Percentiles rank a stretch among this genome's conserved stretches.
phyloP scores from a whole-genome alignment of 2,797 vertebrate genomes.

The Oophaga sylvatica region DNA sequence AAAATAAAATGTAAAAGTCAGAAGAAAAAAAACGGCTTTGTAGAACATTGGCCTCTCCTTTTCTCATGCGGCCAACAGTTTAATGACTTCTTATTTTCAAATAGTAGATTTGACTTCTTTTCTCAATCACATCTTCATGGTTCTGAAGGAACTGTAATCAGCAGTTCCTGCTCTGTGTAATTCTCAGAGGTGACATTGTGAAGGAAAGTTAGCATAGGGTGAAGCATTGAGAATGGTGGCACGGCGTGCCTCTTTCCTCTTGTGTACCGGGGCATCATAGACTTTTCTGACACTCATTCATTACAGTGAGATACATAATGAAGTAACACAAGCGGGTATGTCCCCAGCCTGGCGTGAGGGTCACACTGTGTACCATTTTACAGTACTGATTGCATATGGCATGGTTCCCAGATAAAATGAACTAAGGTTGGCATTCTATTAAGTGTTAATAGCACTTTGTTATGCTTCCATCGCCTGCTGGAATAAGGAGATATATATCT shows the following conservation, averaged over 20 bases:
- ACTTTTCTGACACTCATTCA: background rate
- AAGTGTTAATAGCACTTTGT: slow-evolving; percentile 39
- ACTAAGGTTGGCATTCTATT: slow-evolving; percentile 45
- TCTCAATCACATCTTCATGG: background rate
- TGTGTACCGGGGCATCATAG: background rate
- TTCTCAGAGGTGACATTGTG: slow-evolving; percentile 16
- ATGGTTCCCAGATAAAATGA: slow-evolving; percentile 39
- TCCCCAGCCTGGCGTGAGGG: slow-evolving; percentile 12
- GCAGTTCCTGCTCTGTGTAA: background rate
- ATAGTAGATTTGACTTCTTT: slow-evolving; percentile 13
- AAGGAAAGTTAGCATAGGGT: slow-evolving; percentile 9
- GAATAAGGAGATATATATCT: slow-evolving; percentile 27
- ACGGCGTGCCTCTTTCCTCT: background rate
- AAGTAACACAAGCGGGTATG: slow-evolving; percentile 32
- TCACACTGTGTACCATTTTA: slow-evolving; percentile 27
- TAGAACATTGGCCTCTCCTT: background rate
- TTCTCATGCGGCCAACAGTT: slow-evolving; percentile 8
- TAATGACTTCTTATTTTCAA: slow-evolving; percentile 42
- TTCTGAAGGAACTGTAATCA: background rate
- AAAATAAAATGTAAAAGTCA: slow-evolving; percentile 20
- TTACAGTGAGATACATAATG: slow-evolving; percentile 25
- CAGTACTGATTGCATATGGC: slow-evolving; percentile 48
- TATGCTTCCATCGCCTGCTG: slow-evolving; percentile 10
- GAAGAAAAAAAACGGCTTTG: slow-evolving; percentile 14
- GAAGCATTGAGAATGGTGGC: background rate